phyloP scores from a whole-genome alignment of 2,113 vertebrate genomes.

The Pseudopipra pipra region DNA sequence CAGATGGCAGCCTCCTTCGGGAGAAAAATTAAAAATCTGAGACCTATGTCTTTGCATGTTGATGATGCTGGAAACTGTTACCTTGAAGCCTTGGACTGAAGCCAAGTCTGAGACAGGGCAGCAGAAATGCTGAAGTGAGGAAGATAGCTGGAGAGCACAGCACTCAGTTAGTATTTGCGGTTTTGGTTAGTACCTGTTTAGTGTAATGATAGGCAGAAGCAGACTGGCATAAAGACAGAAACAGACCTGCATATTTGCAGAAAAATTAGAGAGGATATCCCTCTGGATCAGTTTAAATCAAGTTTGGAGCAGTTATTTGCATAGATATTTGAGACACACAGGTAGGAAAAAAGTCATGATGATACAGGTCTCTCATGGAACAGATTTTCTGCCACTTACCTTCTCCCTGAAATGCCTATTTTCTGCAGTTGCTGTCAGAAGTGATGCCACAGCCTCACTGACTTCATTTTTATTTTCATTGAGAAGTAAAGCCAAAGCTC shows the following conservation, averaged over 20 bases:
- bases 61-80: background rate
- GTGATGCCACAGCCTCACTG: conserved; percentile 77
- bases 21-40: background rate
- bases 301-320: background rate
- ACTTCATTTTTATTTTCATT: conserved; percentile 79
- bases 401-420: conserved; percentile 86
- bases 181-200: background rate
- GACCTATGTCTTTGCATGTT: rapidly evolving
- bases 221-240: background rate
- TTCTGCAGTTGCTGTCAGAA: conserved; percentile 80
- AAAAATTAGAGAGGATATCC: background rate
- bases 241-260: background rate
- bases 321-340: background rate
- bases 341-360: background rate
- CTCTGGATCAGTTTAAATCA: background rate
- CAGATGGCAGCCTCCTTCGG: background rate
- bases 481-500: conserved; percentile 84
- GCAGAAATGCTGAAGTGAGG: background rate
- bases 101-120: background rate
- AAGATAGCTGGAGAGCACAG: background rate
- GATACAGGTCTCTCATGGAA: rapidly evolving
- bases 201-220: background rate
- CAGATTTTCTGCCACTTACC: conserved; percentile 71
- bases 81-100: background rate
- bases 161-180: background rate